phyloP scores from a whole-genome alignment of 2,888 invertebrate genomes.

The Cheilosia grossa region DNA sequence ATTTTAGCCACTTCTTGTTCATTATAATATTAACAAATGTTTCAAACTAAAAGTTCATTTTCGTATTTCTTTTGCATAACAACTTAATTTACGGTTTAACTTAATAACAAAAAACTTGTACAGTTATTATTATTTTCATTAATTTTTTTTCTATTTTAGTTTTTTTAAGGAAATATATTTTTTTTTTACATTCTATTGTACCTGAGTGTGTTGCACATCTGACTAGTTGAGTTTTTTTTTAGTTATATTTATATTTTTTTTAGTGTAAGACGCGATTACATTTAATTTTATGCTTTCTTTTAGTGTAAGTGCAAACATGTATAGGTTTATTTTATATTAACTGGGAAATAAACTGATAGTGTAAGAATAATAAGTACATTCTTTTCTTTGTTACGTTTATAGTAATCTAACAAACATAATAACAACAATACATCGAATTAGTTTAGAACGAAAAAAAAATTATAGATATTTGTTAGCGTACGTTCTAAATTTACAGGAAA shows the following conservation, averaged over 20 bases:
- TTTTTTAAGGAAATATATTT: slow-evolving; percentile 28
- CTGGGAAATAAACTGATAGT: slow-evolving; percentile 33
- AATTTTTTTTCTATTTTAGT: slow-evolving; percentile 27
- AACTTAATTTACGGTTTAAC: slow-evolving; percentile 46
- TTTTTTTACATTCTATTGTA: slow-evolving; percentile 76
- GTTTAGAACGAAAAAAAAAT: slow-evolving; percentile 40
- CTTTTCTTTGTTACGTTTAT: slow-evolving; percentile 22
- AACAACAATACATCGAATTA: slow-evolving; percentile 49
- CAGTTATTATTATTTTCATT: slow-evolving; percentile 49
- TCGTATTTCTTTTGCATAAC: slow-evolving; percentile 59
- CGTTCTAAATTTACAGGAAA: slow-evolving; percentile 67
- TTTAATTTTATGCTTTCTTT: slow-evolving; percentile 43
- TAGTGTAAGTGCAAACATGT: slow-evolving; percentile 48
- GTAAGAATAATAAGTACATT: slow-evolving; percentile 69
- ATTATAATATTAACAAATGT: slow-evolving; percentile 17
- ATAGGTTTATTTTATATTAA: slow-evolving; percentile 52
- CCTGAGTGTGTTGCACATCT: slow-evolving; percentile 78
- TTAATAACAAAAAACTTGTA: slow-evolving; percentile 62
- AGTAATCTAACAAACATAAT: slow-evolving; percentile 57
- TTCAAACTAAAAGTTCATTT: slow-evolving; percentile 26
- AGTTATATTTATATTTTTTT: slow-evolving; percentile 59
- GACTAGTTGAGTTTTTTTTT: slow-evolving; percentile 77
- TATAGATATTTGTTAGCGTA: slow-evolving; percentile 24
- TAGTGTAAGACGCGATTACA: slow-evolving; percentile 47
- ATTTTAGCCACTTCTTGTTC: slow-evolving; percentile 1